A percentile compares a stretch with the other conserved stretches of the same genome.
phyloP scores from a whole-genome alignment of 2,797 vertebrate genomes.

The Enteromius radiatus region DNA sequence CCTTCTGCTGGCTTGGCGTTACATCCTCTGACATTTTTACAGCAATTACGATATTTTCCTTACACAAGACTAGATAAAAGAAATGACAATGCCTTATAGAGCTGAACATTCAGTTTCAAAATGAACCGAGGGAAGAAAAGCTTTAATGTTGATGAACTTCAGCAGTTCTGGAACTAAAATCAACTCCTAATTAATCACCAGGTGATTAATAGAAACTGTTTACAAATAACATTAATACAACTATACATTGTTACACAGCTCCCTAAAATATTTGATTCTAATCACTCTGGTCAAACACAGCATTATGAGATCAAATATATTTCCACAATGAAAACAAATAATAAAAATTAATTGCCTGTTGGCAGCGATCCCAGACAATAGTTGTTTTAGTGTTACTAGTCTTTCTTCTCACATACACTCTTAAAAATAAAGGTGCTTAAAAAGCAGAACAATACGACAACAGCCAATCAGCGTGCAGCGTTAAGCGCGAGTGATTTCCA shows the following conservation, averaged over 20 bases:
- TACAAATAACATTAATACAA: not conserved
- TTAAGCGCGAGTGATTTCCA: too few species aligned
- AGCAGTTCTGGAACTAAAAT: not conserved
- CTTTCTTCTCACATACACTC: not conserved
- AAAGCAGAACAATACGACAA: too few species aligned
- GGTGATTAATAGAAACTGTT: not conserved
- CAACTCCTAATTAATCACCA: conserved; percentile 1
- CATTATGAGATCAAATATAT: not conserved
- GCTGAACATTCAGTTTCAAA: not conserved
- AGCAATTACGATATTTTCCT: conserved; percentile 12
- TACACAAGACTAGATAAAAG: not conserved
- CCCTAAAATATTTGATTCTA: not conserved
- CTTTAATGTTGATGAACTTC: not conserved
- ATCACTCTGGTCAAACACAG: not conserved
- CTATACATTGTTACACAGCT: not conserved
- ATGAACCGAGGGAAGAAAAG: not conserved
- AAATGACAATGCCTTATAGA: not conserved
- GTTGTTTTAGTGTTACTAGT: not conserved
- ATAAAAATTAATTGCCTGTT: not conserved
- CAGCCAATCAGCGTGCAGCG: too few species aligned
- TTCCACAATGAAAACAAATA: not conserved
- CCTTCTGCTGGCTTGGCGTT: too few species aligned
- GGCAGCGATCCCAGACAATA: not conserved
- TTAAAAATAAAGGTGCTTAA: too few species aligned
- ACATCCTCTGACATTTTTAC: not conserved